Base-by-base conservation (phyloP, 2,113 vertebrate species). In the Pteruthius melanotis region DNA sequence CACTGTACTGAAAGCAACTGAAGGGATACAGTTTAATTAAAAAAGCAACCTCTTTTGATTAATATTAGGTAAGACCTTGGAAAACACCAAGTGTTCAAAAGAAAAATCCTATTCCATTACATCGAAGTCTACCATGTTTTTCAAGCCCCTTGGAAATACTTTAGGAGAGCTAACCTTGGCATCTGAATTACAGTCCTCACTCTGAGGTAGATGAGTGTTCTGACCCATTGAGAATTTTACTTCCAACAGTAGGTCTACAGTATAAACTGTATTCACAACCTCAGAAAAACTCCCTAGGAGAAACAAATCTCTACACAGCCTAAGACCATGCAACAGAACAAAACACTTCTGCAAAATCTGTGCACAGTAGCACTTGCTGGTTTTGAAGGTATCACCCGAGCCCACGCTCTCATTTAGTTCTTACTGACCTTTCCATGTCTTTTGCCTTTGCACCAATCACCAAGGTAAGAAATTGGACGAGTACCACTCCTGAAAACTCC, bases 391-490 rank as follows among this genome's bases (percentile, higher is more conserved):
- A 71, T 14, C 22, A 56, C 16, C 54, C 0, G 4, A 56, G 16
- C 40, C 13, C 21, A 31, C 3, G 13, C 11, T 63, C 44, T 44
- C n/a, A 9, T 45, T 33, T 26, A 10, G 17, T 24, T 68, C 59
- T 39, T 78, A 39, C 83, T 50, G 96, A 99, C 99, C 98, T 98
- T 98, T 49, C 99, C 99, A 2, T 99, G 98, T 45, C 98, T 98
- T 94, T 97, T 98, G 93, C 99, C 98, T 5, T 97, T 95, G 82
- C 92, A 84, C 99, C 99, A 99, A 61, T 98, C 95, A 28, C 99
- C 99, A 18, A 69, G n/a, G 90, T 99, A 99, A 39, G 95, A 97
- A 86, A 98, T 52, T 0, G 90, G 92, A 66, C 8, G 82, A 28
- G 89, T 91, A 76, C 97, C 87, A 44, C 98, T 98, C 79, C 52